A percentile compares a stretch with the other conserved stretches of the same genome.
phyloP scores from a whole-genome alignment of 2,113 vertebrate genomes.

The Sturnira hondurensis region DNA sequence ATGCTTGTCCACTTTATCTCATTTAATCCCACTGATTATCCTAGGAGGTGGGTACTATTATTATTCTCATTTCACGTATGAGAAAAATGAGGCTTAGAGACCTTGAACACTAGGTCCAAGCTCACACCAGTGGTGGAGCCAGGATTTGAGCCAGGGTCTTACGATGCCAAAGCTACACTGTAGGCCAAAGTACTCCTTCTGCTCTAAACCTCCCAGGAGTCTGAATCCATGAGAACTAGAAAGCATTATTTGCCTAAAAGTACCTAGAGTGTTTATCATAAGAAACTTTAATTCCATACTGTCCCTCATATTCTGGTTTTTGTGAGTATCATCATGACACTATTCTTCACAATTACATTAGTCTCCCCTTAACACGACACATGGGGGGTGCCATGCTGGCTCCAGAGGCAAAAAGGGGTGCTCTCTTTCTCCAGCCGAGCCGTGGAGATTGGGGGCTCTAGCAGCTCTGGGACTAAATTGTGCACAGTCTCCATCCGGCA shows the following conservation, averaged over 20 bases:
- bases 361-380: background rate
- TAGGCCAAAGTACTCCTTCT: background rate
- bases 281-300: background rate
- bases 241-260: background rate
- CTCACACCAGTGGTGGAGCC: background rate
- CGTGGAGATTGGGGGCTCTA: background rate
- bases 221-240: background rate
- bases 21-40: background rate
- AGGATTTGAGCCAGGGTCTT: background rate
- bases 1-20: background rate
- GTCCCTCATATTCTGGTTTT: background rate
- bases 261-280: background rate
- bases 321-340: background rate
- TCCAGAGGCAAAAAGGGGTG: background rate
- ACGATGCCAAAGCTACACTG: background rate
- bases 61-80: background rate
- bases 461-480: background rate
- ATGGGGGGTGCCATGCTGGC: background rate
- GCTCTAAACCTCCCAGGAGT: background rate
- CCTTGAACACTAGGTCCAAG: background rate
- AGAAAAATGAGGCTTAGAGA: background rate
- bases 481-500: background rate
- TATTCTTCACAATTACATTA: background rate
- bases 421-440: background rate
- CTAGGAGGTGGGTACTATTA: background rate